phyloP scores from a whole-genome alignment of 2,888 invertebrate species.

The Resseliella maxima region DNA sequence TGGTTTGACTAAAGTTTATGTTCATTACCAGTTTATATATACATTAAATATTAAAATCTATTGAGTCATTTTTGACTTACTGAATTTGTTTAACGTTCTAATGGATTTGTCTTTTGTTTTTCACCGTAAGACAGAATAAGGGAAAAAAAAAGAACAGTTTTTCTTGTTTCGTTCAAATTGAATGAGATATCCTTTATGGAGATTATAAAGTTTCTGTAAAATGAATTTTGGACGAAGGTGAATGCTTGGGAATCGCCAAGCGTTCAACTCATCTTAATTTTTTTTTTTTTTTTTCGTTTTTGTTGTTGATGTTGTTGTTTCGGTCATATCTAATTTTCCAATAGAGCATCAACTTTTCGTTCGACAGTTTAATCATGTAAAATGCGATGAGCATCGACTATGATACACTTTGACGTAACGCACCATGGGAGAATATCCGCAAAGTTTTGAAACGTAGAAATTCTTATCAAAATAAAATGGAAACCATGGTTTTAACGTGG shows the following conservation, averaged over 20 bases:
- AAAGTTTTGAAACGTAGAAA: not conserved
- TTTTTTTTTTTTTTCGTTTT: not conserved
- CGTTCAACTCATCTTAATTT: not conserved
- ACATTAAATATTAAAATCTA: too few relatives aligned
- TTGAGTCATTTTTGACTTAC: too few relatives aligned
- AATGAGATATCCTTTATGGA: not conserved
- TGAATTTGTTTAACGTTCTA: too few relatives aligned
- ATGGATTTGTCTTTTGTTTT: too few relatives aligned
- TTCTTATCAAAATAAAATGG: not conserved
- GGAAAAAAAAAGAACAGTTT: too few relatives aligned
- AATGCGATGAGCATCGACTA: not conserved
- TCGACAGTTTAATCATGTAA: not conserved
- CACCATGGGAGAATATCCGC: not conserved
- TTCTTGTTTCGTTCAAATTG: too few relatives aligned
- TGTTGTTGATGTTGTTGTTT: not conserved
- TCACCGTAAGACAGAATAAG: too few relatives aligned
- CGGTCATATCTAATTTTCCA: slow-evolving; percentile 35
- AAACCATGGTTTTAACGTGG: not conserved
- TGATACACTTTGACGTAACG: slow-evolving; percentile 13
- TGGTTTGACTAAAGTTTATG: too few relatives aligned
- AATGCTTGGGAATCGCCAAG: too few relatives aligned
- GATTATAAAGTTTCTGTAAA: not conserved
- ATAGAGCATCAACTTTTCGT: not conserved
- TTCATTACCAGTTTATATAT: too few relatives aligned
- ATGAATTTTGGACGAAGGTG: not conserved